These are phyloP conservation scores for Tiliacea aurago DNA, from an alignment of 2,888 invertebrate genomes.

Conservation along the genomic window DNA sequence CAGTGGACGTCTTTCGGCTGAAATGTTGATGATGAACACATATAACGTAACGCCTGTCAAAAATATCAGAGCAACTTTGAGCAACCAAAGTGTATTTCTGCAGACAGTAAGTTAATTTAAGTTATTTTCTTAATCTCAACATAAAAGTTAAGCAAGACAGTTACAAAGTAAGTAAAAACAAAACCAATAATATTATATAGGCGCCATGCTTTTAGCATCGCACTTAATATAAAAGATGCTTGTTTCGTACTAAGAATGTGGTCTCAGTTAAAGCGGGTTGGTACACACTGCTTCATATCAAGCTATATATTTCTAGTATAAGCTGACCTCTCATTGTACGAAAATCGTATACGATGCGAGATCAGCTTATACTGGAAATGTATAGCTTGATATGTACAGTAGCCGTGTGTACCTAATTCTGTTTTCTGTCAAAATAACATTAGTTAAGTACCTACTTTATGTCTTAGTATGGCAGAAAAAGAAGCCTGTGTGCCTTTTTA, in stretches of 20 bases:
- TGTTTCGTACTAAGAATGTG: slow-evolving; percentile 32
- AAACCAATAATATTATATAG: slow-evolving; percentile 56
- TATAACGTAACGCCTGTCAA: slow-evolving; percentile 21
- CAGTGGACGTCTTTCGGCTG: too few relatives aligned
- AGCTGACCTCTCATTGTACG: too few relatives aligned
- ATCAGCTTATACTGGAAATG: too few relatives aligned
- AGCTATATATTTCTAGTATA: too few relatives aligned
- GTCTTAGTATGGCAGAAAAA: not conserved
- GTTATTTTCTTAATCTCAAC: slow-evolving; percentile 21
- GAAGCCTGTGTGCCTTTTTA: not conserved
- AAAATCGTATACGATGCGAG: too few relatives aligned
- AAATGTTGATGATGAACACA: too few relatives aligned
- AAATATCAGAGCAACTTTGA: slow-evolving; percentile 16
- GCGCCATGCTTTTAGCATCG: slow-evolving; percentile 46
- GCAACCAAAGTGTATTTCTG: slow-evolving; percentile 8
- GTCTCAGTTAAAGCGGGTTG: slow-evolving; percentile 35
- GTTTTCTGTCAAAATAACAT: not conserved
- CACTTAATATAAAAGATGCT: slow-evolving; percentile 53
- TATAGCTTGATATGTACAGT: too few relatives aligned
- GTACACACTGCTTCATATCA: too few relatives aligned
- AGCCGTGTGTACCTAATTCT: not conserved
- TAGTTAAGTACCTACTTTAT: not conserved
- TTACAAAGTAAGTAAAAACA: slow-evolving; percentile 53
- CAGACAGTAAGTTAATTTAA: slow-evolving; percentile 14
- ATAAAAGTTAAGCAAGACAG: slow-evolving; percentile 39